Percentiles rank a stretch among this genome's conserved stretches.
phyloP scores from a whole-genome alignment of 2,888 invertebrate species.

The Drosophila pseudotakahashii region DNA sequence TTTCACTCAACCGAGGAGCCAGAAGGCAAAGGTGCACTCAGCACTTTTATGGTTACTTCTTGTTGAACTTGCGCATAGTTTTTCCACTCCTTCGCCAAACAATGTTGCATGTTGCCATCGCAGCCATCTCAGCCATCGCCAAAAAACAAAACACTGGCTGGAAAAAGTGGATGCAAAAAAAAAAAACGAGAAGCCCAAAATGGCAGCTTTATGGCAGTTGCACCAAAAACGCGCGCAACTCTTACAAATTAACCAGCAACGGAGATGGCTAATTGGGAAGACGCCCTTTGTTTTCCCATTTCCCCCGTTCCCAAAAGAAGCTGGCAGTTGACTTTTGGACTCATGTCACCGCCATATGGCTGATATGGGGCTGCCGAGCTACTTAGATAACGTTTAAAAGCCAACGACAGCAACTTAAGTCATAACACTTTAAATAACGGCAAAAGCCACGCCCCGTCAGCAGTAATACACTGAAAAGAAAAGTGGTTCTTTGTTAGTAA shows the following conservation, averaged over 20 bases:
- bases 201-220: conserved; percentile 50
- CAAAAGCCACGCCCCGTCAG: conserved; percentile 26
- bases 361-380: conserved; percentile 50
- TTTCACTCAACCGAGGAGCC: conserved; percentile 34
- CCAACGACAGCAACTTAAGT: conserved; percentile 62
- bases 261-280: conserved; percentile 63
- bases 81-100: conserved; percentile 50
- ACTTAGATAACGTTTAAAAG: conserved; percentile 75
- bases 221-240: conserved; percentile 29
- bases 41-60: conserved; percentile 58
- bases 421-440: conserved; percentile 73
- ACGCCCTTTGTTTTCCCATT: not conserved
- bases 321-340: conserved; percentile 41
- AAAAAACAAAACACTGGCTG: conserved; percentile 19
- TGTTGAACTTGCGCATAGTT: conserved; percentile 34
- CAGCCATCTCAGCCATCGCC: conserved; percentile 48
- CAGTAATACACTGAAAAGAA: not conserved
- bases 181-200: conserved; percentile 14
- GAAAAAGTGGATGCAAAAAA: not conserved
- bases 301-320: conserved; percentile 7
- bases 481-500: too few relatives aligned
- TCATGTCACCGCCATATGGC: conserved; percentile 47
- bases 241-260: conserved; percentile 67
- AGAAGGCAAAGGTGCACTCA: conserved; percentile 42
- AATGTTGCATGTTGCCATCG: conserved; percentile 62